phyloP scores from a whole-genome alignment of 2,888 invertebrate genomes.

The Augochlorella aurata region DNA sequence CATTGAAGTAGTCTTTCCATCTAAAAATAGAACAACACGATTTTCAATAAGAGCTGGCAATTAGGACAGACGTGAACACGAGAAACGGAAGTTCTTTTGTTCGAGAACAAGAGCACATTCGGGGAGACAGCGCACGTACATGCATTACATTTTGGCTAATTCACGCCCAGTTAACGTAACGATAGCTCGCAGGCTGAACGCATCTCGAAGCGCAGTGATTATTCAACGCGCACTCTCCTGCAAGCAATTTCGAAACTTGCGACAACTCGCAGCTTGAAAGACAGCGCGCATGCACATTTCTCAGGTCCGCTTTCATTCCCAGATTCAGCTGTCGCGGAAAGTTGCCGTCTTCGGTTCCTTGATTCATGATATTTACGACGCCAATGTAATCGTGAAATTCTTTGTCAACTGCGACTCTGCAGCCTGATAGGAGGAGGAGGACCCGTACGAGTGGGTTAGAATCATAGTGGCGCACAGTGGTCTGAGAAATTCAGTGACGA shows the following conservation, averaged over 20 bases:
- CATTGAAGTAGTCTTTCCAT: background rate
- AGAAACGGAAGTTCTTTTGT: background rate
- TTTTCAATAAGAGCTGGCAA: background rate
- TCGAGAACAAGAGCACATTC: background rate
- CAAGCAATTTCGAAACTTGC: slow-evolving; percentile 47
- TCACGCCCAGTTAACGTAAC: slow-evolving; percentile 27
- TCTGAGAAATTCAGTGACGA: too few species aligned
- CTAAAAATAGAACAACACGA: background rate
- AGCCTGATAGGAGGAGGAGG: background rate
- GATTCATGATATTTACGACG: slow-evolving; percentile 7
- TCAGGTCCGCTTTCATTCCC: slow-evolving; percentile 21
- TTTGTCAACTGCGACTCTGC: background rate
- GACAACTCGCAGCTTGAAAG: slow-evolving; percentile 40
- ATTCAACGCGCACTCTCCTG: slow-evolving; percentile 35
- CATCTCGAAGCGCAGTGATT: slow-evolving; percentile 29
- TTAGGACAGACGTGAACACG: background rate
- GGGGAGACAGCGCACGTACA: background rate
- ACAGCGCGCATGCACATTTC: slow-evolving; percentile 37
- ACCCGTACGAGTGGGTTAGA: too few species aligned
- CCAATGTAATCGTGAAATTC: background rate
- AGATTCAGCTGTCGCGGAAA: background rate
- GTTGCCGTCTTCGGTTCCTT: background rate
- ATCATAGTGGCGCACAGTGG: too few species aligned
- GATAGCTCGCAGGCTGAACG: slow-evolving; percentile 25
- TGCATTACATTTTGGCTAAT: slow-evolving; percentile 19